Conservation (phyloP, 2,113 vertebrate species). For the Amazona guildingii region DNA sequence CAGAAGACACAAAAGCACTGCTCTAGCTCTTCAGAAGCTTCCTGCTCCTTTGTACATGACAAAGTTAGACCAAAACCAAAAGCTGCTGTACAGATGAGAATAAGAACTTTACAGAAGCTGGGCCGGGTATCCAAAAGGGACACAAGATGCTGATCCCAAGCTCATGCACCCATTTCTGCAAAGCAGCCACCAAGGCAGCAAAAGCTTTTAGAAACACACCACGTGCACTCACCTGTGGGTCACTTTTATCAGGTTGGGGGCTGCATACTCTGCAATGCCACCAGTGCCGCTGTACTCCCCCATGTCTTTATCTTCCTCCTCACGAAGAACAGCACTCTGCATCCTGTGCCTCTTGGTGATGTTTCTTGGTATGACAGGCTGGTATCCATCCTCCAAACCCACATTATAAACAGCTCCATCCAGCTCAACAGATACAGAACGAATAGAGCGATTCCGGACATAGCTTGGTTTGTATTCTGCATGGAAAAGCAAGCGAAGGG, state of each 20-base stretch:
- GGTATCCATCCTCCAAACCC: constrained; percentile 77
- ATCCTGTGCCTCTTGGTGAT: constrained; percentile 70
- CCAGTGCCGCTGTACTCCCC: constrained; percentile 90
- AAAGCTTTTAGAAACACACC: not conserved
- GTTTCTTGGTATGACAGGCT: constrained; percentile 73
- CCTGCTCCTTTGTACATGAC: not conserved
- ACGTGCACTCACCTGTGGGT: constrained; percentile 84
- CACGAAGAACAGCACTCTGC: constrained; percentile 7
- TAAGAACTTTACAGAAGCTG: not conserved
- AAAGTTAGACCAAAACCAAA: not conserved
- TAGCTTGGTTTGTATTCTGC: constrained; percentile 83
- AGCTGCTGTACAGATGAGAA: not conserved
- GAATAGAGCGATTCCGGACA: constrained; percentile 81
- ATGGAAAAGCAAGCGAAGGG: not conserved
- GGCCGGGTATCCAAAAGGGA: not conserved
- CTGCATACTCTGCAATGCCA: constrained; percentile 69
- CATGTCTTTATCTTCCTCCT: constrained; percentile 76
- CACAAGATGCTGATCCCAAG: not conserved
- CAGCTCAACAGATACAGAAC: constrained; percentile 81
- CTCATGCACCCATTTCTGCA: not conserved
- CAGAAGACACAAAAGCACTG: not conserved
- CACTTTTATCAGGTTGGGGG: constrained; percentile 88
- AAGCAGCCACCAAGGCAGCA: not conserved
- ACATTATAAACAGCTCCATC: constrained; percentile 77
- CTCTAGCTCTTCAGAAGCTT: not conserved